phyloP scores from a whole-genome alignment of 1,140 invertebrate species.

The Neotoxoptera formosana region DNA sequence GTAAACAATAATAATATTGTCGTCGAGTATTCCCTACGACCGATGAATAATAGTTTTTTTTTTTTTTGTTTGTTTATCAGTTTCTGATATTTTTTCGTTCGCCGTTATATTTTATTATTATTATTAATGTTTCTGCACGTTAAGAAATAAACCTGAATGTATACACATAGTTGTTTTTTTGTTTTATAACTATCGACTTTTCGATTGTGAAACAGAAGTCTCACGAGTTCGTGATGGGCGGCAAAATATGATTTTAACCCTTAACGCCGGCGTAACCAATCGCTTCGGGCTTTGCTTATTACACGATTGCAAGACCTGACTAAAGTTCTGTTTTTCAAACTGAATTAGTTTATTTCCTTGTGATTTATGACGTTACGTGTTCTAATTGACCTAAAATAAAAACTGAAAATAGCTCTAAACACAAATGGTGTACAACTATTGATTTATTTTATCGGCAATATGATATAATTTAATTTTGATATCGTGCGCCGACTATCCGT shows the following conservation, averaged over 20 bases:
- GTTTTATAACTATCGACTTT: constrained; percentile 27
- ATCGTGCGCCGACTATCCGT: background rate
- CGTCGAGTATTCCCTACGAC: background rate
- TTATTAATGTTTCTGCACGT: background rate
- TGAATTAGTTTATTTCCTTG: constrained; percentile 27
- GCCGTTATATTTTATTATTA: background rate
- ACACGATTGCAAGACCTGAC: background rate
- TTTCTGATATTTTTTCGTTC: background rate
- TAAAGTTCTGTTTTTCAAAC: constrained; percentile 34
- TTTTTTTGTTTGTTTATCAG: no score
- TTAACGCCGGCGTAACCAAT: constrained; percentile 31
- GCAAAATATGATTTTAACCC: constrained; percentile 51
- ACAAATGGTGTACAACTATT: background rate
- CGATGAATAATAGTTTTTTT: background rate
- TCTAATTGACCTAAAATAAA: constrained; percentile 2
- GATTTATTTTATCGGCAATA: background rate
- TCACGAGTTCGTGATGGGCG: constrained; percentile 53
- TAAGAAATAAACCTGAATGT: background rate
- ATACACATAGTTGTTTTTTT: background rate
- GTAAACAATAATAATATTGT: background rate
- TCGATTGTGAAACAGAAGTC: constrained; percentile 49
- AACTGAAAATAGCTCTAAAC: background rate
- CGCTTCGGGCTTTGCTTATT: background rate
- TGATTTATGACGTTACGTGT: constrained; percentile 27
- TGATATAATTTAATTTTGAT: background rate